Evolutionary conservation across 2,797 vertebrate species (phyloP).

Genomic region (Hydrocynus forskahlii): DNA sequence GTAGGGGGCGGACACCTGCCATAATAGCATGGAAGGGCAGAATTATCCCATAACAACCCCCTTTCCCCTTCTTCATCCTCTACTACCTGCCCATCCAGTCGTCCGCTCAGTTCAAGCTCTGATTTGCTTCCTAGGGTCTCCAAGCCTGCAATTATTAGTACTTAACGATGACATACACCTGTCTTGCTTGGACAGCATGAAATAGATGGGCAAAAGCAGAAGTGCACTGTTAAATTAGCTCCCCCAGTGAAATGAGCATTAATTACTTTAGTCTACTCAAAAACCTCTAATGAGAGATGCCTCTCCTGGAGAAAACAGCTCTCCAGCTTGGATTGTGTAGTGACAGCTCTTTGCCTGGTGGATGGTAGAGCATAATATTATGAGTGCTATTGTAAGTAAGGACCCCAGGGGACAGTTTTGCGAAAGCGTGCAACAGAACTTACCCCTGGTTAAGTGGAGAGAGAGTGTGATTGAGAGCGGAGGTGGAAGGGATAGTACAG

Average conservation of each 20-base stretch:
- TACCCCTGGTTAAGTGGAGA: constrained; percentile 49
- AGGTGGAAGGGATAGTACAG: constrained; percentile 49
- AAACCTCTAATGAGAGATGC: constrained; percentile 47
- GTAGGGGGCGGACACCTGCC: constrained; percentile 61
- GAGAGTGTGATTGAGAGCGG: constrained; percentile 25
- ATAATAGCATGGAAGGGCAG: constrained; percentile 61
- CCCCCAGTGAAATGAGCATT: constrained; percentile 45
- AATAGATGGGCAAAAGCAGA: constrained; percentile 34
- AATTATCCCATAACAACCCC: constrained; percentile 43
- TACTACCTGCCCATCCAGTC: not conserved
- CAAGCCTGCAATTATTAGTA: constrained; percentile 56
- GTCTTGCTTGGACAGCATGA: constrained; percentile 48
- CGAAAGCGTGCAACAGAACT: constrained; percentile 35
- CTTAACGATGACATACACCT: constrained; percentile 52
- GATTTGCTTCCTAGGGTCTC: constrained; percentile 57
- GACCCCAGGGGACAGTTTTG: constrained; percentile 44
- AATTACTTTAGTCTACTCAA: constrained; percentile 55
- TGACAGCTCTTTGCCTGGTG: constrained; percentile 51
- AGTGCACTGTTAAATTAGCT: constrained; percentile 47
- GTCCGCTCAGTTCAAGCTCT: constrained; percentile 47
- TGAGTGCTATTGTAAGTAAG: constrained; percentile 45
- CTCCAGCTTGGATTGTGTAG: constrained; percentile 51
- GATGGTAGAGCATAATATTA: constrained; percentile 53
- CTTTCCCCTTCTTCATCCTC: constrained; percentile 43
- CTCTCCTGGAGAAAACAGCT: constrained; percentile 40